Base-by-base conservation (phyloP, 1,140 invertebrate genomes). In the Mya arenaria region DNA sequence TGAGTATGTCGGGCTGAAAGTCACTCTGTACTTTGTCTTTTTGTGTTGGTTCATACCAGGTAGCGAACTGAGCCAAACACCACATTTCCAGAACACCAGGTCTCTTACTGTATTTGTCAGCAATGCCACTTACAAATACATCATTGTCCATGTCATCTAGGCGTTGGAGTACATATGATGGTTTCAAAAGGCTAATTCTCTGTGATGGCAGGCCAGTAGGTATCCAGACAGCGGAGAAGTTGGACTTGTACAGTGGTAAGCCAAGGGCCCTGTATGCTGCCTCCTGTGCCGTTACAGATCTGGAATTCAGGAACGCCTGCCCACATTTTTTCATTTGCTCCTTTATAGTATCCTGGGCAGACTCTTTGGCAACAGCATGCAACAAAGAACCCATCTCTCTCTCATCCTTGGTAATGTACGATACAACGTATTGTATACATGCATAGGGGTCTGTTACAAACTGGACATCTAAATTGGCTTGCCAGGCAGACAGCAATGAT, bases 241-340 rank as follows among this genome's bases (percentile, higher is more conserved):
- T 80, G 34, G 37, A 73, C 17, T 73, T 80, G n/a, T 66, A 73
- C n/a, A 83, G 66, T 30, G 84, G 81, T 48, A 85, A 60, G 66
- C 82, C 62, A 28, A 86, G 44, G 6, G 82, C 62, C 25, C 85
- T 48, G 41, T 86, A 84, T 15, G 62, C 73, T 23, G 85, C 85
- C 48, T 86, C 85, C 79, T 86, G 85, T 30, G 85, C 85, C 73
- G 78, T 84, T 13, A 86, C 28, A 66, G 79, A 66, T 41, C 81
- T 19, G 17, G 71, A 65, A 71, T 82, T 83, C 4, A 83, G 34
- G 71, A 83, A 78, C n/a, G 68, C 66, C 25, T 39, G 62, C 23
- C 48, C 73, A 83, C 73, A 83, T n/a, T 37, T 41, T 39, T 72
- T 83, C 30, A 77, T 36, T 52, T 60, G 23, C 30, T 60, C 41